Conservation (phyloP, 1,140 invertebrate genomes). For the Ips typographus region DNA sequence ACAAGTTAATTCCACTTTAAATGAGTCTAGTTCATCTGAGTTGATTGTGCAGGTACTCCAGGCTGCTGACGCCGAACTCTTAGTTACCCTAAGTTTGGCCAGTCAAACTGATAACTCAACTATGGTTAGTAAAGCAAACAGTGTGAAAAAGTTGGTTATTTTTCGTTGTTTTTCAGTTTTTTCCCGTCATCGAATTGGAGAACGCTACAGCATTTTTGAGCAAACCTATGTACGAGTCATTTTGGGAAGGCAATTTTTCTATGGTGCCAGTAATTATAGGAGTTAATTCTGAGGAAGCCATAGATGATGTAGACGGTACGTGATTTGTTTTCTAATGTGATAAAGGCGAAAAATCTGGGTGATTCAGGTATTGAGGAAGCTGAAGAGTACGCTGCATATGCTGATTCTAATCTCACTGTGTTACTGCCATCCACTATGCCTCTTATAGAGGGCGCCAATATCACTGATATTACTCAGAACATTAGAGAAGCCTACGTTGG, state of each 20-base stretch:
- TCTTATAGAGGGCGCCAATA: neutral
- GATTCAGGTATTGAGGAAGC: neutral
- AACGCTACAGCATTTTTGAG: slow-evolving; percentile 20
- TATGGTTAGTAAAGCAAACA: neutral
- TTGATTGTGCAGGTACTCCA: slow-evolving; percentile 7
- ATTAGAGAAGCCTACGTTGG: slow-evolving; percentile 16
- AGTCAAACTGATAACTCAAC: neutral
- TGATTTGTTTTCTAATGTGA: too few relatives aligned
- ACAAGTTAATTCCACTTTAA: slow-evolving; percentile 7
- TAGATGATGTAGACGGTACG: neutral
- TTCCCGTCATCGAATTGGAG: slow-evolving; percentile 29
- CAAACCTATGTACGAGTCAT: slow-evolving; percentile 18
- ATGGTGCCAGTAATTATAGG: slow-evolving; percentile 33
- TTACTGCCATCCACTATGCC: slow-evolving; percentile 12
- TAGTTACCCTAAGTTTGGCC: neutral
- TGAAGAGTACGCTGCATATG: neutral
- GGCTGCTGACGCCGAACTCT: slow-evolving; percentile 1
- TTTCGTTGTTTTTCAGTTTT: slow-evolving; percentile 11
- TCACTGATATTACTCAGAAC: neutral
- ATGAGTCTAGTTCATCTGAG: slow-evolving; percentile 2
- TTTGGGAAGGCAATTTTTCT: slow-evolving; percentile 26
- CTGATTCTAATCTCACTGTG: slow-evolving; percentile 5
- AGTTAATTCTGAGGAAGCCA: slow-evolving; percentile 23
- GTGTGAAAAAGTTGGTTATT: neutral
- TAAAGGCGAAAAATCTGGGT: too few relatives aligned